Evolutionary conservation across 2,113 vertebrate species (phyloP).

Genomic region (Macquaria australasica): DNA sequence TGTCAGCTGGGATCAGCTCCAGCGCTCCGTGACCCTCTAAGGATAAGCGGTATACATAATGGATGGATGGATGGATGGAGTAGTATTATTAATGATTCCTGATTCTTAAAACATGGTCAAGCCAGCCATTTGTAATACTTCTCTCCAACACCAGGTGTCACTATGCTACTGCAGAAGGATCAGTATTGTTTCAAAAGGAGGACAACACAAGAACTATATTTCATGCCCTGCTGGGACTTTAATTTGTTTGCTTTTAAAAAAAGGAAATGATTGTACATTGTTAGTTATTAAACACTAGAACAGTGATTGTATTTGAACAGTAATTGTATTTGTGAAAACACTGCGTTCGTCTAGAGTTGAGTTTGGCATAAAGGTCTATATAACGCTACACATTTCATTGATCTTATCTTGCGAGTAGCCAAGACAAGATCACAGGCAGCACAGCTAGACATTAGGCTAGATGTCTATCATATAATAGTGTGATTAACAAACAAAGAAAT

Average conservation of each 20-base stretch:
- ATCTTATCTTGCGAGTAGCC: not conserved
- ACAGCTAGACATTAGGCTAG: not conserved
- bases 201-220: not conserved
- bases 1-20: too few species aligned
- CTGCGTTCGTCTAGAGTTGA: not conserved
- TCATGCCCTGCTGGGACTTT: not conserved
- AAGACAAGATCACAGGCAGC: not conserved
- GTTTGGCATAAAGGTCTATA: not conserved
- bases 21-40: too few species aligned
- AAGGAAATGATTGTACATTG: not conserved
- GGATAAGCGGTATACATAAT: too few species aligned
- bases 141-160: conserved; percentile 54
- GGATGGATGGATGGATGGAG: too few species aligned
- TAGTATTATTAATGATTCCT: not conserved
- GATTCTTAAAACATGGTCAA: not conserved
- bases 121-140: conserved; percentile 27
- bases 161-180: conserved; percentile 6
- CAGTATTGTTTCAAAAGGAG: not conserved
- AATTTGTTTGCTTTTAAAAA: not conserved
- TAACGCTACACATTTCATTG: not conserved
- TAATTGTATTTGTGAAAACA: not conserved
- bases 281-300: not conserved
- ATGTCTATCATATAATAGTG: not conserved
- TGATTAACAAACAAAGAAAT: not conserved
- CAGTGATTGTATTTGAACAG: not conserved